Percentiles rank a stretch among this genome's conserved stretches.
Conservation (phyloP, 2,888 invertebrate species). For the Pollenia griseotomentosa region DNA sequence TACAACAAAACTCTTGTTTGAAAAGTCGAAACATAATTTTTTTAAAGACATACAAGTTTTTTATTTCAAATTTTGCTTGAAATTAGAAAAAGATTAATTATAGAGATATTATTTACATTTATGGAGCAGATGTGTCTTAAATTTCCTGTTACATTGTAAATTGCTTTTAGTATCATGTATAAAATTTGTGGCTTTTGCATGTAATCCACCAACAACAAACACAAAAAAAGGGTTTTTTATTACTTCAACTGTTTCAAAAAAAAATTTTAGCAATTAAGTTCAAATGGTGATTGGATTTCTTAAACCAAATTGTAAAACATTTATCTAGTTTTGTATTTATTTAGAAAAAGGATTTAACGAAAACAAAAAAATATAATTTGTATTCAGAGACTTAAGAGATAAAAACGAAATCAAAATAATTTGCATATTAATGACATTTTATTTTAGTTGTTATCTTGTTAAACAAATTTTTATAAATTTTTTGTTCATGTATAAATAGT, state of each 20-base stretch:
- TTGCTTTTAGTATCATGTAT: neutral
- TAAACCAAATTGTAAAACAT: neutral
- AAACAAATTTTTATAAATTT: neutral
- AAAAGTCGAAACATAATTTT: no score
- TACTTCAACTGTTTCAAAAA: slow-evolving; percentile 21
- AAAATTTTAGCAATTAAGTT: slow-evolving; percentile 5
- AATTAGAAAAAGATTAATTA: neutral
- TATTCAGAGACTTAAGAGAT: neutral
- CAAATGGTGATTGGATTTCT: slow-evolving; percentile 41
- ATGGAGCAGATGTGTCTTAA: neutral
- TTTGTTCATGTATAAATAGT: no score
- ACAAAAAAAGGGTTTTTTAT: neutral
- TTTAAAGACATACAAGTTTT: no score
- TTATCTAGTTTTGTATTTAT: neutral
- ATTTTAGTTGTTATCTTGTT: neutral
- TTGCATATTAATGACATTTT: neutral
- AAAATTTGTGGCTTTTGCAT: slow-evolving; percentile 46
- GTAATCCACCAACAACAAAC: neutral
- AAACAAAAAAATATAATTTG: neutral
- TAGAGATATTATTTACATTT: neutral
- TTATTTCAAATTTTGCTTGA: no score
- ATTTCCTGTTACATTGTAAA: neutral
- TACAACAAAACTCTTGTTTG: no score
- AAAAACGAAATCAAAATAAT: neutral
- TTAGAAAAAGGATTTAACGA: neutral